Base-by-base conservation (phyloP, 2,888 invertebrate genomes). In the Steromphala cineraria region DNA sequence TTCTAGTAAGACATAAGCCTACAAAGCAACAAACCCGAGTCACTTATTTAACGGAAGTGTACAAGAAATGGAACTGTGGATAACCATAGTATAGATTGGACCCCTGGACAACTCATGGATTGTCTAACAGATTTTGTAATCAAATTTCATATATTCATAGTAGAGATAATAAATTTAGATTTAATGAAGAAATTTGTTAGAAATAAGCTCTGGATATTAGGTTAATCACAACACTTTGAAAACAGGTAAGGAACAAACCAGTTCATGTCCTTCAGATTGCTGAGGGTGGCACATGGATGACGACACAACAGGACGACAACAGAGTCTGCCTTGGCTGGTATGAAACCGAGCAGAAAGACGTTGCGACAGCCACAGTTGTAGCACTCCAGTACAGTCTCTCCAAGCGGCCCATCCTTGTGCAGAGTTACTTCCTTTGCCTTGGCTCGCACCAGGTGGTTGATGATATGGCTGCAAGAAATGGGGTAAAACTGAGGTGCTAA, bases 391-490 rank as follows among this genome's bases (percentile, higher is more conserved):
- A 99, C 96, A 0, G 99, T 99, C 94, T 99, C 99, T 7, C 99
- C 99, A 0, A 99, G 95, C 0, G 99, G 99, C 0, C 99, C 99
- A 93, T 99, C 99, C 90, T 97, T 95, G 93, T 99, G 99, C 74
- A 99, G 95, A 0, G 98, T 98, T 0, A 99, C 99, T 94, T 99
- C 99, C 95, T 99, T 99, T 93, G 99, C 99, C 94, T 99, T 99
- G n/a, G 99, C 98, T 85, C 99, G 95, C 83, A 99, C 99, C 92
- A 99, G 95, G 94, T 99, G 99, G 94, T 99, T 99, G 89, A 99
- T 97, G 88, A 99, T 99, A 92, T 99, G 99, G 75, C 99, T 99
- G 36, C 24, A 76, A 13, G 46, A 46, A 46, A 36, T 36, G 7
- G 36, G 36, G 36, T 36, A 36, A 36, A 2, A 2, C 36, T 36